Percentiles rank a stretch among this genome's conserved stretches.
These are phyloP conservation scores for Oligia fasciuncula DNA, from an alignment of 2,888 invertebrate genomes.

Conservation along the genomic window DNA sequence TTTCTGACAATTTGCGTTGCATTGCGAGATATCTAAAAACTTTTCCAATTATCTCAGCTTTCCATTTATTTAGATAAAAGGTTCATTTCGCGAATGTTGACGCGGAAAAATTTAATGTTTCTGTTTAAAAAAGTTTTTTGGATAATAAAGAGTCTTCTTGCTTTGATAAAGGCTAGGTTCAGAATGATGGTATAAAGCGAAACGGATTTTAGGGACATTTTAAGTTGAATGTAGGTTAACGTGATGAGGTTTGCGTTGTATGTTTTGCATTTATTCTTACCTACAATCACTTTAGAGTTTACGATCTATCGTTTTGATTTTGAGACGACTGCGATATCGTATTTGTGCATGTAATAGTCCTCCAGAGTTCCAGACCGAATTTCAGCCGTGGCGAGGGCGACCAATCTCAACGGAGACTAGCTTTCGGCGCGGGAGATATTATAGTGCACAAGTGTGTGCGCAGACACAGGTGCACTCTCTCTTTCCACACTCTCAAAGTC, in stretches of 20 bases:
- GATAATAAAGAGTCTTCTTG: constrained; percentile 13
- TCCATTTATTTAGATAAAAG: constrained; percentile 54
- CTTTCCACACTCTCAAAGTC: too few relatives aligned
- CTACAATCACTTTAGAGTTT: background rate
- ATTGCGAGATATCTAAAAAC: constrained; percentile 51
- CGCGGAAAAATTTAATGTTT: constrained; percentile 29
- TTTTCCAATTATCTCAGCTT: constrained; percentile 61
- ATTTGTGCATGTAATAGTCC: background rate
- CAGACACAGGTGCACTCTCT: too few relatives aligned
- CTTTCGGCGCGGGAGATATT: too few relatives aligned
- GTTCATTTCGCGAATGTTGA: constrained; percentile 35
- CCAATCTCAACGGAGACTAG: too few relatives aligned
- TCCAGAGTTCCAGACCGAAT: too few relatives aligned
- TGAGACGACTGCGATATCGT: background rate
- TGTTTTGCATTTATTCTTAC: constrained; percentile 20
- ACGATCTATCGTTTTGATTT: background rate
- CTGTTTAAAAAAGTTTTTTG: constrained; percentile 16
- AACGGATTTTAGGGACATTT: constrained; percentile 21
- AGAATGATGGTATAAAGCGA: background rate
- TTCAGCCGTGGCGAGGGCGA: too few relatives aligned
- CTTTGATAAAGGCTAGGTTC: constrained; percentile 23
- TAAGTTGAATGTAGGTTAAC: constrained; percentile 37
- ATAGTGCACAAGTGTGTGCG: too few relatives aligned
- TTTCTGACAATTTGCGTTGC: constrained; percentile 50
- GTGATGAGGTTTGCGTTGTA: constrained; percentile 11